A percentile compares a stretch with the other conserved stretches of the same genome.
phyloP scores from a whole-genome alignment of 2,113 vertebrate species.

The Heterotis niloticus region DNA sequence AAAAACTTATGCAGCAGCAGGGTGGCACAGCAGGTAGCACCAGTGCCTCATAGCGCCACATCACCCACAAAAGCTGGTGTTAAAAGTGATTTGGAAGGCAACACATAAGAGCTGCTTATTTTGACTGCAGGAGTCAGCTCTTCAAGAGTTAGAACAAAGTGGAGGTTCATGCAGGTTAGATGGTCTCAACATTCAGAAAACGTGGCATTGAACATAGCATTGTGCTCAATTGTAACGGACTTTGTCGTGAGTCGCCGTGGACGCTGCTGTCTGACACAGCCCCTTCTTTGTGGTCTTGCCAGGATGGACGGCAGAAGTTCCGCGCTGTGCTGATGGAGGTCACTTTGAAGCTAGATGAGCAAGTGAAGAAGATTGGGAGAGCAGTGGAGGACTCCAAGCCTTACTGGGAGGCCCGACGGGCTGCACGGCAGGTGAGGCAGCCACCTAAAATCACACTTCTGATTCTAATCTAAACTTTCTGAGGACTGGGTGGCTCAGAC shows the following conservation, averaged over 20 bases:
- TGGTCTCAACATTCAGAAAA: neutral
- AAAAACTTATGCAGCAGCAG: too few species aligned
- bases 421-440: constrained; percentile 81
- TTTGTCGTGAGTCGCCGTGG: neutral
- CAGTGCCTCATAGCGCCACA: too few species aligned
- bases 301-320: constrained; percentile 93
- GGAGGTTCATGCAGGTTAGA: neutral
- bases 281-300: neutral
- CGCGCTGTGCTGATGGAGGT: constrained; percentile 86
- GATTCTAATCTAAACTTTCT: neutral
- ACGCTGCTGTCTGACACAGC: neutral
- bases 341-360: constrained; percentile 86
- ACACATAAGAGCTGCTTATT: constrained; percentile 13
- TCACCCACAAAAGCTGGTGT: constrained; percentile 19
- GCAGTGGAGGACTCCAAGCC: constrained; percentile 96
- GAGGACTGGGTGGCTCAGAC: too few species aligned
- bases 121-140: neutral
- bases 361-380: constrained; percentile 91
- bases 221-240: neutral
- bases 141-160: neutral
- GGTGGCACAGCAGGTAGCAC: too few species aligned
- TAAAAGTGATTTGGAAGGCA: constrained; percentile 32
- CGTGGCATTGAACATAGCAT: neutral
- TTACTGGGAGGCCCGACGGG: constrained; percentile 92
- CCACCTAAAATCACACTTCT: neutral